Percentiles rank a stretch among this genome's conserved stretches.
Conservation (phyloP, 2,888 invertebrate species). For the Troides helena region DNA sequence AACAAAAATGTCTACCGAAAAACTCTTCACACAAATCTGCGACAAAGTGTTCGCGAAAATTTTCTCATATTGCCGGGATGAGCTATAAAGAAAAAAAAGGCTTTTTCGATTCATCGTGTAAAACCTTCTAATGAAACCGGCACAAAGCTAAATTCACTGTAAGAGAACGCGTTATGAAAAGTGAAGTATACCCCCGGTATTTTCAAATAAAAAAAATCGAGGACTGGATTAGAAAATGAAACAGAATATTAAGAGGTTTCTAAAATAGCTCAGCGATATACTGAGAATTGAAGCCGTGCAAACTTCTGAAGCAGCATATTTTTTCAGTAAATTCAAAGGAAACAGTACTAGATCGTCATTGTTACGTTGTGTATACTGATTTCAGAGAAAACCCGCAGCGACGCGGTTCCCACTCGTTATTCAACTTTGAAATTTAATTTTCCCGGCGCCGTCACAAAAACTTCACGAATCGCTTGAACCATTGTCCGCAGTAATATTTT, state of each 20-base stretch:
- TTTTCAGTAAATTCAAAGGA: background rate
- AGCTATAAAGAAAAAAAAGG: constrained; percentile 9
- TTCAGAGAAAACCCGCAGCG: constrained; percentile 1
- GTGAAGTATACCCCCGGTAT: background rate
- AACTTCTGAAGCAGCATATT: background rate
- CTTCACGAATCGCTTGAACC: constrained; percentile 3
- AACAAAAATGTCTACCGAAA: background rate
- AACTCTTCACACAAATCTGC: background rate
- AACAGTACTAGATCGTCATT: constrained; percentile 11
- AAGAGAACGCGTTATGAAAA: constrained; percentile 4
- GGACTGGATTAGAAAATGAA: background rate
- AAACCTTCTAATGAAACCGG: constrained; percentile 19
- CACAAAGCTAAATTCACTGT: constrained; percentile 16
- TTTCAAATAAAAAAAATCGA: background rate
- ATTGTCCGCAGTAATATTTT: constrained; percentile 18
- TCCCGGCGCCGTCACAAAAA: constrained; percentile 10
- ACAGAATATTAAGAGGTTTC: background rate
- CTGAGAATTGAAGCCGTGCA: background rate
- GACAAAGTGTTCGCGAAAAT: background rate
- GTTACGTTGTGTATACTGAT: constrained; percentile 9
- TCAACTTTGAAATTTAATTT: constrained; percentile 26
- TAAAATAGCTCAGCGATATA: background rate
- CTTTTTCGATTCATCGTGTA: constrained; percentile 12
- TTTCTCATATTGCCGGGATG: background rate
- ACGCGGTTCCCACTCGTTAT: constrained; percentile 6